Percentiles rank a stretch among this genome's conserved stretches.
phyloP scores from a whole-genome alignment of 2,113 vertebrate species.

The Excalfactoria chinensis region DNA sequence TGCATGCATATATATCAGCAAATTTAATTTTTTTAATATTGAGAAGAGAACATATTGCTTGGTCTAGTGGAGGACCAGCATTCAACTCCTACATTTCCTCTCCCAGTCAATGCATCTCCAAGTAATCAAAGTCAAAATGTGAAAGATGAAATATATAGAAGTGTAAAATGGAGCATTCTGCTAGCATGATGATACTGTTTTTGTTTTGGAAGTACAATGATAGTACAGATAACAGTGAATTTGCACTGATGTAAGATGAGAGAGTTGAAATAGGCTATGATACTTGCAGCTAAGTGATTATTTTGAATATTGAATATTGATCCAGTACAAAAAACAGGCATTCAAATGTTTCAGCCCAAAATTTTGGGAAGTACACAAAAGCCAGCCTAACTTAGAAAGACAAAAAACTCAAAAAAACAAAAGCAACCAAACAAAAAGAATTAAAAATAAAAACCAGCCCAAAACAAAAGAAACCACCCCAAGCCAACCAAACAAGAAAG shows the following conservation, averaged over 20 bases:
- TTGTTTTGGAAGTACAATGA: neutral
- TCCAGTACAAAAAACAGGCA: neutral
- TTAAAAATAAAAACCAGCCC: too few relatives aligned
- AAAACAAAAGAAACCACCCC: neutral
- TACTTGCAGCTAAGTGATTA: neutral
- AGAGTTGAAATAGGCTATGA: neutral
- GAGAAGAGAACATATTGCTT: neutral
- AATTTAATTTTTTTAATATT: neutral
- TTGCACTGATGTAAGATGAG: neutral
- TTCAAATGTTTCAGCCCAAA: neutral
- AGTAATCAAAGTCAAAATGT: neutral
- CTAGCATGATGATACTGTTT: neutral
- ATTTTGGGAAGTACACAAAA: neutral
- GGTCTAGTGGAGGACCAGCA: neutral
- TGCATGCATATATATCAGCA: neutral
- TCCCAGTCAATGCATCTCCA: neutral
- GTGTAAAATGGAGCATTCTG: neutral
- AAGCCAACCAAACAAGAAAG: slow-evolving; percentile 42
- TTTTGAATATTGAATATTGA: neutral
- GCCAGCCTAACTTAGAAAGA: neutral
- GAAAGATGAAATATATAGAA: neutral
- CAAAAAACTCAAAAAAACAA: neutral
- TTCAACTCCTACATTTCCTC: neutral
- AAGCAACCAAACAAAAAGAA: neutral
- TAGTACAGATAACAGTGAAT: neutral